Percentiles rank a stretch among this genome's conserved stretches.
phyloP scores from a whole-genome alignment of 2,113 vertebrate genomes.

The Sturnus vulgaris region DNA sequence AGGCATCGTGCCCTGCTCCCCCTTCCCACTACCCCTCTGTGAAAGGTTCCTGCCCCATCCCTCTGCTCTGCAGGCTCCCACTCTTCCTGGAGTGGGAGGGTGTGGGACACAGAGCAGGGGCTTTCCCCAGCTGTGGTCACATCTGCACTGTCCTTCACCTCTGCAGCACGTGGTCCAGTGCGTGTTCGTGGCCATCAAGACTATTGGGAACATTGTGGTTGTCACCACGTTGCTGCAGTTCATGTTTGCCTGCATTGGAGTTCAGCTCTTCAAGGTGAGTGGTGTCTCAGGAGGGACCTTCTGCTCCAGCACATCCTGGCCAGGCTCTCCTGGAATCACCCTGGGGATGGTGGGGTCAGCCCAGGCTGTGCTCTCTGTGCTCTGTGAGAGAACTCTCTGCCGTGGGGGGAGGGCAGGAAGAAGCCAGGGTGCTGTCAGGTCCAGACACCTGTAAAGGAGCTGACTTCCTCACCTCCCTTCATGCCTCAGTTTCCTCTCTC shows the following conservation, averaged over 20 bases:
- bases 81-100: neutral
- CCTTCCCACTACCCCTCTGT: neutral
- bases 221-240: conserved; percentile 94
- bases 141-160: neutral
- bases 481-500: neutral
- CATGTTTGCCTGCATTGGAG: conserved; percentile 95
- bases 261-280: conserved; percentile 95
- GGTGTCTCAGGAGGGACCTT: neutral
- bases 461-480: neutral
- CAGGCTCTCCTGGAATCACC: neutral
- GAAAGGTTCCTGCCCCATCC: neutral
- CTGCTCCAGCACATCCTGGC: neutral
- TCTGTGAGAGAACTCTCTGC: neutral
- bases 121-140: neutral
- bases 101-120: neutral
- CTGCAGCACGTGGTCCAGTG: conserved; percentile 97
- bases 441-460: neutral
- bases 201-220: conserved; percentile 95
- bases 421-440: neutral
- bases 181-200: conserved; percentile 96
- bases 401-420: neutral
- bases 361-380: neutral
- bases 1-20: neutral
- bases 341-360: neutral
- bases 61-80: neutral